Conservation (phyloP, 2,113 vertebrate species). For the Ursus arctos region DNA sequence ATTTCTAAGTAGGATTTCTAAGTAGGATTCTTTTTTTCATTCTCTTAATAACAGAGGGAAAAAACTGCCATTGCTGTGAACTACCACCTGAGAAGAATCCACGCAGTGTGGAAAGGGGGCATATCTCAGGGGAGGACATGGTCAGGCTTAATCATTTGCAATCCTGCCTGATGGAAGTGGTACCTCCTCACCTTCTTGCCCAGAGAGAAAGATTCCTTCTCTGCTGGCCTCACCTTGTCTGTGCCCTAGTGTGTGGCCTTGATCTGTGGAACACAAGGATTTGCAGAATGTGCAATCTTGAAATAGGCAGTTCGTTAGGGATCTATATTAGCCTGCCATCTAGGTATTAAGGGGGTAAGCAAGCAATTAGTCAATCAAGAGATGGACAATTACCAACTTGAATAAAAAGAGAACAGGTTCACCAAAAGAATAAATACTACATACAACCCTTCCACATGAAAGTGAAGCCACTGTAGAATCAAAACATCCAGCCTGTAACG, state of each 20-base stretch:
- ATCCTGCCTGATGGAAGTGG: background rate
- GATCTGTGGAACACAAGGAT: background rate
- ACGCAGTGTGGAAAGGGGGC: too few species aligned
- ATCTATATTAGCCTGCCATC: background rate
- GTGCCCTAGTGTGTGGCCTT: background rate
- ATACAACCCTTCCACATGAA: background rate
- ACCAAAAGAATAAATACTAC: background rate
- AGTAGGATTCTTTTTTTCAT: background rate
- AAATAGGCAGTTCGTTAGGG: background rate
- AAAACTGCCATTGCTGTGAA: background rate
- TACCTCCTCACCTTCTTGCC: background rate
- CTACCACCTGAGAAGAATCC: background rate
- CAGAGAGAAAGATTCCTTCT: background rate
- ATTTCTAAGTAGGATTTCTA: background rate
- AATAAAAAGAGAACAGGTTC: background rate
- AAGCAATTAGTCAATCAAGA: background rate
- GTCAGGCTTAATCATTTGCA: background rate
- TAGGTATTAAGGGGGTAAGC: background rate
- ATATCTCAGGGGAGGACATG: background rate
- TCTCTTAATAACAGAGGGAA: conserved; percentile 5
- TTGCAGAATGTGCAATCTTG: background rate
- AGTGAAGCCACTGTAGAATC: background rate
- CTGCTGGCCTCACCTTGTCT: background rate
- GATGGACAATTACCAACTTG: background rate
- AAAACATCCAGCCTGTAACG: background rate